phyloP scores from a whole-genome alignment of 1,140 invertebrate species.

The Anagrus nilaparvatae region DNA sequence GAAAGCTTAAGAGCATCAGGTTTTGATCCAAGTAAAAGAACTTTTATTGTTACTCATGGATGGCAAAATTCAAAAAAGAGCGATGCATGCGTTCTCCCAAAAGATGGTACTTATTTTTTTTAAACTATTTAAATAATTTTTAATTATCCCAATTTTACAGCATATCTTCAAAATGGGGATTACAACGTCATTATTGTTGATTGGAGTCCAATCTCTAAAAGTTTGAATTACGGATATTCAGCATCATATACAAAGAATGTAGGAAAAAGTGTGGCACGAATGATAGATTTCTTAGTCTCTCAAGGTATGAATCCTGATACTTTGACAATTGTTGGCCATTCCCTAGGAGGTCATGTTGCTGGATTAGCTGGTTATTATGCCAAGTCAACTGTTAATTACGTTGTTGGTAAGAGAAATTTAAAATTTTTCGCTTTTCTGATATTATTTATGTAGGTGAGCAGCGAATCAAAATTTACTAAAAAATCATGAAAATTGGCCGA shows the following conservation, averaged over 20 bases:
- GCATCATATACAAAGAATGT: constrained; percentile 44
- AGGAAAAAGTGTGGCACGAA: constrained; percentile 44
- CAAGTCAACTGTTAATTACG: constrained; percentile 14
- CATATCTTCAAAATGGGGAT: constrained; percentile 44
- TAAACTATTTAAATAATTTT: too few species aligned
- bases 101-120: constrained; percentile 29
- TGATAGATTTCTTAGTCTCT: constrained; percentile 47
- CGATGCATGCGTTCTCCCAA: constrained; percentile 28
- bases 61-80: constrained; percentile 36
- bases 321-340: constrained; percentile 44
- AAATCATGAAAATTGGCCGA: too few species aligned
- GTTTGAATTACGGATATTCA: constrained; percentile 40
- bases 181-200: constrained; percentile 56
- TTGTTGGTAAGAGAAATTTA: constrained; percentile 31
- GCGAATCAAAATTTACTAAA: too few species aligned
- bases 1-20: constrained; percentile 33
- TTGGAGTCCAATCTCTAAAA: constrained; percentile 44
- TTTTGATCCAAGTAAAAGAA: constrained; percentile 36
- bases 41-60: constrained; percentile 43
- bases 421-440: too few species aligned
- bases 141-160: constrained; percentile 25
- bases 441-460: too few species aligned
- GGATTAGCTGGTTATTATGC: constrained; percentile 29
- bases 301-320: constrained; percentile 39
- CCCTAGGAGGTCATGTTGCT: constrained; percentile 39